Percentiles rank a stretch among this genome's conserved stretches.
Conservation (phyloP, 2,888 invertebrate genomes). For the Chydorus sphaericus region DNA sequence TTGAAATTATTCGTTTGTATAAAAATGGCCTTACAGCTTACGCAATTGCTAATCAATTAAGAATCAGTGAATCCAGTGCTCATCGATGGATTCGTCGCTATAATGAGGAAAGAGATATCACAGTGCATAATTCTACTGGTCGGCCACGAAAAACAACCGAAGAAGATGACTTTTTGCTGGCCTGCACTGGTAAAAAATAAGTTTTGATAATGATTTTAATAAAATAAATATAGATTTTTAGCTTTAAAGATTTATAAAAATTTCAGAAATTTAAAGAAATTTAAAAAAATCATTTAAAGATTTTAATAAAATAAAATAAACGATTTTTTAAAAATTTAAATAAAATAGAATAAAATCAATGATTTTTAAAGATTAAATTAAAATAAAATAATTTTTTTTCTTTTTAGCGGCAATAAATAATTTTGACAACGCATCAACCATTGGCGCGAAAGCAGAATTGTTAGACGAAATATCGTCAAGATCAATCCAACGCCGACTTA, state of each 20-base stretch:
- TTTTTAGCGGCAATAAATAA: not conserved
- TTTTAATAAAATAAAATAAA: not conserved
- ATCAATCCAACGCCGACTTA: too few species aligned
- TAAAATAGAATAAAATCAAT: not conserved
- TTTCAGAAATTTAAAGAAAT: too few species aligned
- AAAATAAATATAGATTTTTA: too few species aligned
- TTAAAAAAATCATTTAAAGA: not conserved
- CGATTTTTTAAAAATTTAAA: not conserved
- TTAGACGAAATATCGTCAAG: too few species aligned
- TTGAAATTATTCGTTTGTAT: not conserved
- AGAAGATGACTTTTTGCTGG: not conserved
- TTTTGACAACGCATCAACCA: not conserved
- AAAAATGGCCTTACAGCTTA: not conserved
- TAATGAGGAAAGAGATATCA: not conserved
- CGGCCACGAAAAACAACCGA: not conserved
- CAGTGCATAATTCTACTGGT: not conserved
- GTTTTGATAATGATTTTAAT: too few species aligned
- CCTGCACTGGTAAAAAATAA: not conserved
- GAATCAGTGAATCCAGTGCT: not conserved
- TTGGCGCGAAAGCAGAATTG: not conserved
- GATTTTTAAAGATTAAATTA: not conserved
- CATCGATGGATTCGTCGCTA: not conserved
- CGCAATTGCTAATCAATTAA: not conserved
- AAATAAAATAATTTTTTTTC: not conserved
- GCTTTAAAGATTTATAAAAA: not conserved